Base-by-base conservation (phyloP, 2,113 vertebrate species). In the Chlorodrepanis virens region DNA sequence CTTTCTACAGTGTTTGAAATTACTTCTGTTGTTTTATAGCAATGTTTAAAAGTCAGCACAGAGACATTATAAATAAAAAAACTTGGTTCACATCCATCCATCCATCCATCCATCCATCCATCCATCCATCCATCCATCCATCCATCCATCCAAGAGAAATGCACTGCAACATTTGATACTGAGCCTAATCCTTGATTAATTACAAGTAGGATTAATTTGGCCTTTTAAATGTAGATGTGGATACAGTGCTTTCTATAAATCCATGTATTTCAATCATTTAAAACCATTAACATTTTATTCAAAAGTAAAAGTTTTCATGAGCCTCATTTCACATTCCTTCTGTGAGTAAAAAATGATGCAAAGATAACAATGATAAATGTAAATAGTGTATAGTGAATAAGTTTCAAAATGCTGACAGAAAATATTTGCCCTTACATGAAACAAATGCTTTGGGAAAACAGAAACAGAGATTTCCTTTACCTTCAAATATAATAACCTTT, bases 361-460 rank as follows among this genome's bases (percentile, higher is more conserved):
- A 67, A 14, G 33, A 45, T 74, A 88, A 44, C 71, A 94, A 44
- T 25, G 42, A 77, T 70, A 91, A 85, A 76, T 10, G 2, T 37
- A 61, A 90, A 94, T 44, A 63, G 81, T 22, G 69, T 19, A 28
- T 24, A 2, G 3, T 44, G 21, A 89, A 74, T 80, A 64, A 15
- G 25, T 39, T 92, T 71, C 47, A 83, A 95, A 95, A 70, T 70
- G 85, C 75, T 96, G 95, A 95, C 87, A 83, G 59, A 63, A 77
- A 81, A 65, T 67, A 91, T 74, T 78, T 88, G 54, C 56, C 56
- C 40, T 83, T 81, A 33, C 54, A 59, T 64, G 54, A 49, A 72
- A 80, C 29, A 80, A 91, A 91, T 70, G 71, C 33, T 89, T 67
- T 50, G 75, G 64, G 75, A 90, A 72, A 94, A 80, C 15, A 88